Percentiles rank a stretch among this genome's conserved stretches.
Evolutionary conservation across 1,140 invertebrate species (phyloP).

Genomic region (Myzus persicae): DNA sequence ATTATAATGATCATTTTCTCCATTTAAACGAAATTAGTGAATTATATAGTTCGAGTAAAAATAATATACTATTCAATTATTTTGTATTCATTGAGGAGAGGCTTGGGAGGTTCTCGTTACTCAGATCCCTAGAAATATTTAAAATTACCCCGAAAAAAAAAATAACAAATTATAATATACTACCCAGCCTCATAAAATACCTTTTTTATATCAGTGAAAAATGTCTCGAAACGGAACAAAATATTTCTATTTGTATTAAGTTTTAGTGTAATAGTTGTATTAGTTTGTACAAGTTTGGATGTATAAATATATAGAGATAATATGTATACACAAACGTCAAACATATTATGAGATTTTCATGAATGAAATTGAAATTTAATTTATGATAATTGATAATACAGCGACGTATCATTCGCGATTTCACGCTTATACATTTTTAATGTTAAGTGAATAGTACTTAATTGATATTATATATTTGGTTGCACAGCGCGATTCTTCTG

Average conservation of each 20-base stretch:
- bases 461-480: not conserved
- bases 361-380: not conserved
- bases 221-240: not conserved
- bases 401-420: not conserved
- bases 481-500: not conserved
- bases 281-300: too few species aligned
- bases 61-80: not conserved
- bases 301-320: too few species aligned
- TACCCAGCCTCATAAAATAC: not conserved
- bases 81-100: not conserved
- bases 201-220: not conserved
- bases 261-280: not conserved
- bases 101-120: too few species aligned
- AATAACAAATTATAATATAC: not conserved
- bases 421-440: not conserved
- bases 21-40: not conserved
- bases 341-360: too few species aligned
- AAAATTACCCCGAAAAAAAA: not conserved
- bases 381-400: not conserved
- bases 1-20: not conserved
- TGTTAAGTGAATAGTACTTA: not conserved
- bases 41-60: not conserved
- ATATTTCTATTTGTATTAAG: too few species aligned
- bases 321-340: too few species aligned
- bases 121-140: too few species aligned